These are phyloP conservation scores for Amphipyra tragopoginis DNA, from an alignment of 2,888 invertebrate species.

Conservation along the genomic window DNA sequence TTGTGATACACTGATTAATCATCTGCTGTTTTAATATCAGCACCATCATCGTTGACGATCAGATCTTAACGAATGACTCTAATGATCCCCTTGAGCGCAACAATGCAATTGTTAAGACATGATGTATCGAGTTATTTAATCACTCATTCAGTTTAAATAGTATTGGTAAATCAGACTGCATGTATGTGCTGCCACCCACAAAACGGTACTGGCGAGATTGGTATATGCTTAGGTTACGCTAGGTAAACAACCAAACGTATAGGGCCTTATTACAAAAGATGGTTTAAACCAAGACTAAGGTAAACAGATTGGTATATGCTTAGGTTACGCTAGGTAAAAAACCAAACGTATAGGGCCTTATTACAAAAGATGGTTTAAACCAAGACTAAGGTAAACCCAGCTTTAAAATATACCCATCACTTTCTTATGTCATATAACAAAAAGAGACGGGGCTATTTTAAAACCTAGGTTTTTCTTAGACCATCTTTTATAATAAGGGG, in stretches of 20 bases:
- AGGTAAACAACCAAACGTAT: neutral
- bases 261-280: too few relatives aligned
- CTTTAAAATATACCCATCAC: too few relatives aligned
- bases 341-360: too few relatives aligned
- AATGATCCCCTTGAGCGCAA: constrained; percentile 68
- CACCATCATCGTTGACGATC: constrained; percentile 48
- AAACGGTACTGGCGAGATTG: constrained; percentile 28
- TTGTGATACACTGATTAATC: constrained; percentile 15
- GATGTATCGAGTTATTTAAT: constrained; percentile 78
- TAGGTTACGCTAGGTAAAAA: too few relatives aligned
- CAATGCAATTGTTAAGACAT: constrained; percentile 77
- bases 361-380: too few relatives aligned
- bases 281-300: too few relatives aligned
- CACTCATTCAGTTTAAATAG: constrained; percentile 71
- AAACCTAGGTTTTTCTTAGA: too few relatives aligned
- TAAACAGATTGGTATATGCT: too few relatives aligned
- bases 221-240: constrained; percentile 37
- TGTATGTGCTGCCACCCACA: constrained; percentile 71
- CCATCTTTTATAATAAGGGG: too few relatives aligned
- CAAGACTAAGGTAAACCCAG: too few relatives aligned
- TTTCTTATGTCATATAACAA: too few relatives aligned
- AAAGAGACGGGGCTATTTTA: too few relatives aligned
- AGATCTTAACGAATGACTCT: constrained; percentile 60
- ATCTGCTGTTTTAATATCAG: constrained; percentile 29
- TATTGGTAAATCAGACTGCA: constrained; percentile 70